These are phyloP conservation scores for Campoplex capitator DNA, from an alignment of 2,888 invertebrate genomes.

Conservation along the genomic window DNA sequence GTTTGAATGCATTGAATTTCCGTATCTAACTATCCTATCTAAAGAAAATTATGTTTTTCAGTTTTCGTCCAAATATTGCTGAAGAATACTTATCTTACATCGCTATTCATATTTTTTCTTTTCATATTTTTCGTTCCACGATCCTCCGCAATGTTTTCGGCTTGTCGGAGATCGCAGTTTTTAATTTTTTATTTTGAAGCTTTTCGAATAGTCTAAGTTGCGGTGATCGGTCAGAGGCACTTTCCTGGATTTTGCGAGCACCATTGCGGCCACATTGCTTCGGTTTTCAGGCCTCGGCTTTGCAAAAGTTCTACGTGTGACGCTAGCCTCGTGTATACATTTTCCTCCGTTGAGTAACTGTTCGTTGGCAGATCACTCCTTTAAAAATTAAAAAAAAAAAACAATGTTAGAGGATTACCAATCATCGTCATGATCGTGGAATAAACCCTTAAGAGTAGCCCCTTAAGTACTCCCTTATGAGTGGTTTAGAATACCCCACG, in stretches of 20 bases:
- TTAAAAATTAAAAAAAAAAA: slow-evolving; percentile 38
- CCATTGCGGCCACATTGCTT: slow-evolving; percentile 92
- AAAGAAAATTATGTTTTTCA: slow-evolving; percentile 39
- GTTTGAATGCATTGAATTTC: slow-evolving; percentile 29
- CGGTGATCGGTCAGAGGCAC: slow-evolving; percentile 86
- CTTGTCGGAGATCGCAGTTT: slow-evolving; percentile 5
- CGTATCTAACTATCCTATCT: slow-evolving; percentile 57
- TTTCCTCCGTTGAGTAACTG: slow-evolving; percentile 85
- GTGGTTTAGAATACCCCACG: not conserved
- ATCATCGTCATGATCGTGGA: not conserved
- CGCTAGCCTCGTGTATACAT: slow-evolving; percentile 89
- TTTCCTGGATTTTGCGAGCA: slow-evolving; percentile 91
- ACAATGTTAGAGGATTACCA: not conserved
- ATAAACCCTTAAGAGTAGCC: not conserved
- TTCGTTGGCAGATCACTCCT: slow-evolving; percentile 86
- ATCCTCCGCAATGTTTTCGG: not conserved
- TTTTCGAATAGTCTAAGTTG: slow-evolving; percentile 64
- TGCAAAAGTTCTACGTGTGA: slow-evolving; percentile 89
- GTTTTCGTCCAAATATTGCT: slow-evolving; percentile 45
- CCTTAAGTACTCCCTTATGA: not conserved
- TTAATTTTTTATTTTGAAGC: not conserved
- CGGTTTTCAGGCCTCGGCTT: slow-evolving; percentile 88
- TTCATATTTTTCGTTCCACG: not conserved
- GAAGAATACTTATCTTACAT: slow-evolving; percentile 30
- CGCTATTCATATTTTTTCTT: not conserved